Conservation (phyloP, 2,888 invertebrate genomes). For the Drosophila borealis region DNA sequence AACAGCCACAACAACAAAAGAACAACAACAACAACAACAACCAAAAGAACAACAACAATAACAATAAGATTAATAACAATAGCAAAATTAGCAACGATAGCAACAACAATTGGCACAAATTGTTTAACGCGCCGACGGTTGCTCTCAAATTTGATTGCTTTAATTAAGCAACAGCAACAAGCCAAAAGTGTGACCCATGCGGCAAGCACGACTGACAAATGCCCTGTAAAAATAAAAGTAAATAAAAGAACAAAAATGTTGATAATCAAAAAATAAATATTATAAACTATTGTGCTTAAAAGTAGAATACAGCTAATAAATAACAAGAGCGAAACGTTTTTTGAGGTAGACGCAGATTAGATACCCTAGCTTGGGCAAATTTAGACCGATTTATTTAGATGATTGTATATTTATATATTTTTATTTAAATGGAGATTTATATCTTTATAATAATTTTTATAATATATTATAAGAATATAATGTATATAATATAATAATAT, state of each 20-base stretch:
- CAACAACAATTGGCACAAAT: slow-evolving; percentile 70
- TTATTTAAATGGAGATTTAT: too few species aligned
- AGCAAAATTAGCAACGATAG: slow-evolving; percentile 38
- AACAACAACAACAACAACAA: slow-evolving; percentile 20
- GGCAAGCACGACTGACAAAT: neutral
- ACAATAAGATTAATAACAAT: slow-evolving; percentile 39
- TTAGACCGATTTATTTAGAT: too few species aligned
- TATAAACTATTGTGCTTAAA: too few species aligned
- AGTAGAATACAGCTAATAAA: too few species aligned
- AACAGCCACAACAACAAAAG: slow-evolving; percentile 34
- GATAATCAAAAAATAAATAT: neutral
- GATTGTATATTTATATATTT: too few species aligned
- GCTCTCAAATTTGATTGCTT: slow-evolving; percentile 76
- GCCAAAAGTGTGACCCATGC: neutral
- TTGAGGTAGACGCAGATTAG: too few species aligned
- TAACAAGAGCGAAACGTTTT: too few species aligned
- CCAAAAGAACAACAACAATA: slow-evolving; percentile 28
- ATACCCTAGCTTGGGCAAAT: too few species aligned
- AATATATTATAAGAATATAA: too few species aligned
- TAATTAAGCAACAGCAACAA: slow-evolving; percentile 66
- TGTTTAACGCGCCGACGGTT: slow-evolving; percentile 58
- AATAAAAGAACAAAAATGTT: neutral
- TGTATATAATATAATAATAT: too few species aligned
- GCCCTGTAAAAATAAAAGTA: slow-evolving; percentile 11
- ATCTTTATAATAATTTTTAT: too few species aligned